phyloP scores from a whole-genome alignment of 2,888 invertebrate genomes.

The Plebejus argus region DNA sequence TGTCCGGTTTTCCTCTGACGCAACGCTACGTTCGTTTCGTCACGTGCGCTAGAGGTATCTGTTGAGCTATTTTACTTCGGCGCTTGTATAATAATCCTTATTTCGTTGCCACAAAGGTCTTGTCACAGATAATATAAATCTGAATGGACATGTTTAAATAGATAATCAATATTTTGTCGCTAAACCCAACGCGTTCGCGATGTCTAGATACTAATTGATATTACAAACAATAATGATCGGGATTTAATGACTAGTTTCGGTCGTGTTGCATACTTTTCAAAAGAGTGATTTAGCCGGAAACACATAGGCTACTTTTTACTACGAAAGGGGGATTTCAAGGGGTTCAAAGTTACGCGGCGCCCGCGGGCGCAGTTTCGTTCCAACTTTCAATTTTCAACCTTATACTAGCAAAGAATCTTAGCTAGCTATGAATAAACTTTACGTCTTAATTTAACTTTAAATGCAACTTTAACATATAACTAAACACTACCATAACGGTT shows the following conservation, averaged over 20 bases:
- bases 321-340: too few species aligned
- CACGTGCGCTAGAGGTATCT: background rate
- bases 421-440: too few species aligned
- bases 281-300: too few species aligned
- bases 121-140: background rate
- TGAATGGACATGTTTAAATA: background rate
- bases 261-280: background rate
- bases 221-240: background rate
- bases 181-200: background rate
- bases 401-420: too few species aligned
- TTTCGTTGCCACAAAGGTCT: background rate
- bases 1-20: constrained; percentile 8
- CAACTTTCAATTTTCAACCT: too few species aligned
- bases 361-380: too few species aligned
- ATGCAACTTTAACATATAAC: too few species aligned
- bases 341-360: too few species aligned
- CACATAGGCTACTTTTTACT: too few species aligned
- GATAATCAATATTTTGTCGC: background rate
- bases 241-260: background rate
- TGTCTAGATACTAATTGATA: background rate
- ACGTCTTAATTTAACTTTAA: too few species aligned
- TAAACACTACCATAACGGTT: too few species aligned
- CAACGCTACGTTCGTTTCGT: background rate
- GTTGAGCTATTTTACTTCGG: background rate
- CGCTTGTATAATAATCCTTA: background rate